Conservation (phyloP, 2,113 vertebrate species). For the Stomatorhinus ivindoensis region DNA sequence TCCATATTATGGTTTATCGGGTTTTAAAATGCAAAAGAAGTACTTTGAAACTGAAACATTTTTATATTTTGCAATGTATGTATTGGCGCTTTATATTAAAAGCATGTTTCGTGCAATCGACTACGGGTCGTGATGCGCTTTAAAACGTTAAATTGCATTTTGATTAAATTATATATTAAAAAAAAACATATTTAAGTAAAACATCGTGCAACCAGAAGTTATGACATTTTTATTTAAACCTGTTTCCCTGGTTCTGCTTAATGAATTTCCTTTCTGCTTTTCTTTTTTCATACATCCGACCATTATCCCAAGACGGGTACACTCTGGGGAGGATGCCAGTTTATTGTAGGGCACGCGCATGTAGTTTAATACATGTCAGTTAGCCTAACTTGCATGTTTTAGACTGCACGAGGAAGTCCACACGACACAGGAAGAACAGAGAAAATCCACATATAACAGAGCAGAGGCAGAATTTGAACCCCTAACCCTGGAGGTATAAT, state of each 20-base stretch:
- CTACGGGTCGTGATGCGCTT: background rate
- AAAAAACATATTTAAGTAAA: background rate
- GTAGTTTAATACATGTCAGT: background rate
- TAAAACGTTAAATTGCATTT: background rate
- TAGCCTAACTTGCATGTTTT: background rate
- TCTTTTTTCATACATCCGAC: background rate
- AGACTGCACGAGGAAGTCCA: background rate
- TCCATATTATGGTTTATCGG: background rate
- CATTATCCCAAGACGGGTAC: background rate
- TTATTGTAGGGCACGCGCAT: background rate
- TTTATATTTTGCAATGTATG: background rate
- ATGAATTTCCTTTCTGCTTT: background rate
- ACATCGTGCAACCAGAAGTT: background rate
- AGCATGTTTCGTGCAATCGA: background rate
- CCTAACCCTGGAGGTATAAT: background rate
- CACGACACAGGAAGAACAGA: background rate
- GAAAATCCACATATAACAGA: background rate
- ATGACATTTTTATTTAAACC: background rate
- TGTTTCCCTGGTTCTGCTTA: background rate
- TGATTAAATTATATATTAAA: background rate
- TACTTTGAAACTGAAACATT: background rate
- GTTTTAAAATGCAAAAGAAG: background rate
- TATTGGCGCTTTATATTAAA: background rate
- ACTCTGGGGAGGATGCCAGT: background rate
- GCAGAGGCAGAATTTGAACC: background rate